Evolutionary conservation across 2,888 invertebrate species (phyloP).

Genomic region (Adelphocoris suturalis): DNA sequence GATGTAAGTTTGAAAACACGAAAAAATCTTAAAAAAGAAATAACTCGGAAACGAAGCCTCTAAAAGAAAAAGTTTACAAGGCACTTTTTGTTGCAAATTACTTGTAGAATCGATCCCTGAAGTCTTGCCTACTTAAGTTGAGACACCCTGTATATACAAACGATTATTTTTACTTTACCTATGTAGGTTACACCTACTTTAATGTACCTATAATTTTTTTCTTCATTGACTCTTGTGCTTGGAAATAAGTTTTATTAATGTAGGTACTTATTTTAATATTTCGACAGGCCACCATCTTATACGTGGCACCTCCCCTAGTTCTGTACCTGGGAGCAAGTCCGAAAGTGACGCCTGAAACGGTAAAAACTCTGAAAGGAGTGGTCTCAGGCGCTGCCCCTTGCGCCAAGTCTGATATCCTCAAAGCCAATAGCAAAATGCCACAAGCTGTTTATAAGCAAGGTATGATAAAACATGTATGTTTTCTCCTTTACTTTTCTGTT

Average conservation of each 20-base stretch:
- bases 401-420: slow-evolving; percentile 81
- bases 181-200: no score
- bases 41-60: no score
- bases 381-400: slow-evolving; percentile 87
- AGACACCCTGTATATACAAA: no score
- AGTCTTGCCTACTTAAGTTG: no score
- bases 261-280: neutral
- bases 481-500: neutral
- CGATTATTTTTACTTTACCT: no score
- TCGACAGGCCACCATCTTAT: slow-evolving; percentile 79
- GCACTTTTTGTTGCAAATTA: no score
- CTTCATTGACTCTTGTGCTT: no score
- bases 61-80: no score
- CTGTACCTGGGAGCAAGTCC: slow-evolving; percentile 88
- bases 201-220: no score
- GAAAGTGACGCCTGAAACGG: slow-evolving; percentile 80
- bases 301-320: slow-evolving; percentile 88
- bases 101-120: no score
- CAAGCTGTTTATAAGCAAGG: slow-evolving; percentile 67
- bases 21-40: no score
- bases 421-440: slow-evolving; percentile 79
- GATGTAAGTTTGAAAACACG: no score
- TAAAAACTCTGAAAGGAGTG: slow-evolving; percentile 81
- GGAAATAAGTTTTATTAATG: neutral
- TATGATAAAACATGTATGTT: neutral